Conservation (phyloP, 2,888 invertebrate species). For the Folsomia manolachei region DNA sequence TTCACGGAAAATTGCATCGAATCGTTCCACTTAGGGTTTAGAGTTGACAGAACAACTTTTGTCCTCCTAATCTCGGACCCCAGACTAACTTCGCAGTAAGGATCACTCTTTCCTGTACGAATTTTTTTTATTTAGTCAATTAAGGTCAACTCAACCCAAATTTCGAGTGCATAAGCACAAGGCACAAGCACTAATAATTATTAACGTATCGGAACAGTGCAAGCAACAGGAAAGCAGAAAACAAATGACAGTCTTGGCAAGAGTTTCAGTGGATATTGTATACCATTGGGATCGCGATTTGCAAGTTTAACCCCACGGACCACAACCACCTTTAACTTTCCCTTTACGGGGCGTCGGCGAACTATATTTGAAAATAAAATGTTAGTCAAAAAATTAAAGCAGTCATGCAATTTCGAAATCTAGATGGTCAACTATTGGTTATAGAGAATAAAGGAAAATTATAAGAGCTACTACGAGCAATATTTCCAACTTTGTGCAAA, state of each 20-base stretch:
- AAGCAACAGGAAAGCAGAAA: neutral
- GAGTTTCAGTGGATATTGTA: neutral
- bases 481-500: no score
- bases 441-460: no score
- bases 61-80: conserved; percentile 70
- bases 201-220: no score
- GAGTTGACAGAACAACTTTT: conserved; percentile 61
- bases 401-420: conserved; percentile 11
- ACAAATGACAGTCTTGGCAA: neutral
- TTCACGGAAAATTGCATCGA: conserved; percentile 74
- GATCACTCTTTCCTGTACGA: conserved; percentile 65
- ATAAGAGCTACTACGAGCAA: no score
- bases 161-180: no score
- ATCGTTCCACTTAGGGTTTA: conserved; percentile 68
- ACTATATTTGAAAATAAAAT: conserved; percentile 52
- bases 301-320: conserved; percentile 48
- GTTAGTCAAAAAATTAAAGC: conserved; percentile 15
- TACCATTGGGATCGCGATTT: conserved; percentile 47
- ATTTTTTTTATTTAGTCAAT: neutral
- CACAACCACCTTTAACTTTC: conserved; percentile 53
- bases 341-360: conserved; percentile 55
- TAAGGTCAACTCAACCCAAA: no score
- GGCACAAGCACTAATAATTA: no score
- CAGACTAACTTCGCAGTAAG: conserved; percentile 71
- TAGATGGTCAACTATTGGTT: no score